Base-by-base conservation (phyloP, 2,113 vertebrate genomes). In the Colaptes auratus region DNA sequence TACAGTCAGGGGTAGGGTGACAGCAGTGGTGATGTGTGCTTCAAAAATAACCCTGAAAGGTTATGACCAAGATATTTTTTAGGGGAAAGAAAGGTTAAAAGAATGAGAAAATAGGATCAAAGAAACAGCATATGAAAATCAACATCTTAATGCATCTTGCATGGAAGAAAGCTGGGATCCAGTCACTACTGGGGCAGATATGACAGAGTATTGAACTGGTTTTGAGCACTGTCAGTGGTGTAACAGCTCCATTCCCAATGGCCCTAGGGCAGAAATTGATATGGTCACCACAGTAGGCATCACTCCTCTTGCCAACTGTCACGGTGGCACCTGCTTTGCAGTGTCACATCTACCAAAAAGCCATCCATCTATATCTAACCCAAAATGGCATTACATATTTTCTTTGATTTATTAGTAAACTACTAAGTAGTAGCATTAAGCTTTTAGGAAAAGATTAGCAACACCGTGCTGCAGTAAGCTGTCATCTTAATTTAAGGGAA, bases 361-460 rank as follows among this genome's bases (percentile, higher is more conserved):
- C 53, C 95, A 97, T 90, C 80, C 96, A 96, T 96, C 96, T 96
- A 79, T 84, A 90, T n/a, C 94, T 97, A 97, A 97, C 48, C 86
- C 72, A 91, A 97, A 97, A 97, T 71, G 97, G 97, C 97, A 93
- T 72, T 93, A 78, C 82, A 56, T 96, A 95, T 97, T 97, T 97
- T 97, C 93, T 97, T 95, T 95, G 96, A 97, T 98, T 98, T 98
- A 98, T 98, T 97, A 97, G 97, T 97, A 98, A 98, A 98, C 95
- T 96, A 96, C 96, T 96, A 96, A 97, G 96, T 93, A 98, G 93
- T 91, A 97, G 97, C 96, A 97, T 98, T 97, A 98, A 97, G 97
- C 98, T 98, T 97, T 98, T 97, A 98, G 92, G 96, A 97, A 97
- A 98, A 98, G 97, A 97, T 97, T 97, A 98, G 97, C 96, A 93